A percentile compares a stretch with the other conserved stretches of the same genome.
Conservation (phyloP, 2,888 invertebrate species). For the Octodonta nipae region DNA sequence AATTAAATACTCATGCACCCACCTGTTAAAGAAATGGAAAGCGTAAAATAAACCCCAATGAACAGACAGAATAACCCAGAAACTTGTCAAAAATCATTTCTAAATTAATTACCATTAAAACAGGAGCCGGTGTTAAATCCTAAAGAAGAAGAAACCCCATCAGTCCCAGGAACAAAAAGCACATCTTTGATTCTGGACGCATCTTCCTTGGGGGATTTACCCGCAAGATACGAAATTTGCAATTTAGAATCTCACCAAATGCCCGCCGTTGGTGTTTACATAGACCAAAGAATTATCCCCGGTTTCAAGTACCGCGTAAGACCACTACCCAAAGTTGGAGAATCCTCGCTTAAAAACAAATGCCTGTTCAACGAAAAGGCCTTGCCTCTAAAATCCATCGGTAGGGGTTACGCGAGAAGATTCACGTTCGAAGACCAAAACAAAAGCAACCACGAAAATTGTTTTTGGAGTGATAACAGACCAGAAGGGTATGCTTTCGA, state of each 20-base stretch:
- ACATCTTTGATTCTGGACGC: slow-evolving; percentile 41
- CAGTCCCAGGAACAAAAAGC: no score
- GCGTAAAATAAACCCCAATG: no score
- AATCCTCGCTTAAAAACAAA: slow-evolving; percentile 24
- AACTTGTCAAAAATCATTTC: no score
- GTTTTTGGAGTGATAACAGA: slow-evolving; percentile 66
- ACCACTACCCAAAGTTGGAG: slow-evolving; percentile 42
- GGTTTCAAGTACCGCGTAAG: slow-evolving; percentile 64
- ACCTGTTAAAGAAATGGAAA: no score
- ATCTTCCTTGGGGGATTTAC: slow-evolving; percentile 49
- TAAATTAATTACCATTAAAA: no score
- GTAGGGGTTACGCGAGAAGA: slow-evolving; percentile 59
- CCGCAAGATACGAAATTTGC: slow-evolving; percentile 49
- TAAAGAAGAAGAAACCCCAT: no score
- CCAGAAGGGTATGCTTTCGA: slow-evolving; percentile 63
- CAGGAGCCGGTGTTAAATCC: slow-evolving; percentile 12
- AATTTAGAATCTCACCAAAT: slow-evolving; percentile 49
- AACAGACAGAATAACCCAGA: no score
- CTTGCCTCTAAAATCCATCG: slow-evolving; percentile 51
- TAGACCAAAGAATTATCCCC: slow-evolving; percentile 56
- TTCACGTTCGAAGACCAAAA: slow-evolving; percentile 54
- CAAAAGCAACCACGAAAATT: slow-evolving; percentile 53
- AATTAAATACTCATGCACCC: no score
- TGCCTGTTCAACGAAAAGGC: slow-evolving; percentile 54
- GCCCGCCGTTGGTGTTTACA: slow-evolving; percentile 58